Evolutionary conservation across 2,888 invertebrate species (phyloP).

Genomic region (Polyploca ridens): DNA sequence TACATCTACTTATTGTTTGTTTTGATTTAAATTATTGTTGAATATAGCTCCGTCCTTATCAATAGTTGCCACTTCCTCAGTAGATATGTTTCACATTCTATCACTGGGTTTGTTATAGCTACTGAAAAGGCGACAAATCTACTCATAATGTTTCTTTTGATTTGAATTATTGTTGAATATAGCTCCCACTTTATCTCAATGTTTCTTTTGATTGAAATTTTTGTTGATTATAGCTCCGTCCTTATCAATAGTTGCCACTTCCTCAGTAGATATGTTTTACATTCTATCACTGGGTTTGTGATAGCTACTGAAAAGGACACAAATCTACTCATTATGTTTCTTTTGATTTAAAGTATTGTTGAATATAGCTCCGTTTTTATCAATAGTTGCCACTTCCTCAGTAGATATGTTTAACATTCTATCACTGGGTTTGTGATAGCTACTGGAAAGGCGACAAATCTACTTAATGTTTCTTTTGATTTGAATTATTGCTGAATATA

Average conservation of each 20-base stretch:
- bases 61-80: constrained; percentile 27
- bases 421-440: not conserved
- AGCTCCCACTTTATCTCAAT: not conserved
- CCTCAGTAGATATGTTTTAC: constrained; percentile 3
- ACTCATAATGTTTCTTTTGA: not conserved
- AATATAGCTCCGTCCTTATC: not conserved
- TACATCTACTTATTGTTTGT: not conserved
- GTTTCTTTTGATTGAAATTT: no score
- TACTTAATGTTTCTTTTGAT: no score
- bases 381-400: not conserved
- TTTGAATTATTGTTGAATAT: not conserved
- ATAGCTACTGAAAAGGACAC: constrained; percentile 16
- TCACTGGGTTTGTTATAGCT: constrained; percentile 35
- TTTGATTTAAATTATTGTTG: no score
- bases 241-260: constrained; percentile 1
- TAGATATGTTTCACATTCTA: constrained; percentile 29
- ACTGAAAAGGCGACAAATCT: constrained; percentile 1
- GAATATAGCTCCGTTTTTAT: no score
- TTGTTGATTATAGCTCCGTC: no score
- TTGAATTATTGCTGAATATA: no score
- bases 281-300: constrained; percentile 16
- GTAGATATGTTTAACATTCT: not conserved
- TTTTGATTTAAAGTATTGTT: no score
- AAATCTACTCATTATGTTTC: not conserved
- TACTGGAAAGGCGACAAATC: no score